These are phyloP conservation scores for Microtus montanus DNA, from an alignment of 2,113 vertebrate genomes.

Conservation along the genomic window DNA sequence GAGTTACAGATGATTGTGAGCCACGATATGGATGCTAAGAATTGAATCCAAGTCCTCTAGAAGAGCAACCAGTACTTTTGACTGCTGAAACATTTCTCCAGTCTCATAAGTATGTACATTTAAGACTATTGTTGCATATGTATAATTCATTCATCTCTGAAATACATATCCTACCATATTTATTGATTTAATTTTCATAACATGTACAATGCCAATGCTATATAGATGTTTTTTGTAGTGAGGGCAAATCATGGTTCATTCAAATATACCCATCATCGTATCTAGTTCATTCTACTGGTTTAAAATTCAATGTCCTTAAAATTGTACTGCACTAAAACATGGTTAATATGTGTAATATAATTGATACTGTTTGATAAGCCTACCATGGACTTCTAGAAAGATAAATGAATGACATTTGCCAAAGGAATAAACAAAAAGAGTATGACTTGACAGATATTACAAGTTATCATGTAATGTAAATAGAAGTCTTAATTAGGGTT, in stretches of 20 bases:
- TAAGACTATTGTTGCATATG: neutral
- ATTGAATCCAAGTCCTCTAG: no score
- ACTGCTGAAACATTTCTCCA: neutral
- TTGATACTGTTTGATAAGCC: neutral
- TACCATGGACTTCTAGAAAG: neutral
- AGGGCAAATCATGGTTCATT: neutral
- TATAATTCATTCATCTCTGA: conserved; percentile 64
- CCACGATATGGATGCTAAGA: no score
- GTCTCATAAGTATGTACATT: neutral
- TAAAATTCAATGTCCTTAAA: neutral
- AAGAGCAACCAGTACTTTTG: neutral
- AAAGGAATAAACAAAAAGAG: neutral
- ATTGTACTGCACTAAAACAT: neutral
- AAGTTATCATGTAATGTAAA: neutral
- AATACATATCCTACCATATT: conserved; percentile 58
- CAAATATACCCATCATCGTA: neutral
- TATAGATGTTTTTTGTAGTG: neutral
- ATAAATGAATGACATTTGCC: neutral
- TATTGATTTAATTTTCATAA: conserved; percentile 68
- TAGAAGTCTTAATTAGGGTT: neutral
- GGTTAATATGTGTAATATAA: neutral
- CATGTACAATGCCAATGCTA: neutral
- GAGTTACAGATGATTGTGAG: neutral
- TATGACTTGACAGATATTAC: neutral
- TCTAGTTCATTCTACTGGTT: rapidly evolving